These are phyloP conservation scores for Pachycephala philippinensis DNA, from an alignment of 2,113 vertebrate genomes.

Conservation along the genomic window DNA sequence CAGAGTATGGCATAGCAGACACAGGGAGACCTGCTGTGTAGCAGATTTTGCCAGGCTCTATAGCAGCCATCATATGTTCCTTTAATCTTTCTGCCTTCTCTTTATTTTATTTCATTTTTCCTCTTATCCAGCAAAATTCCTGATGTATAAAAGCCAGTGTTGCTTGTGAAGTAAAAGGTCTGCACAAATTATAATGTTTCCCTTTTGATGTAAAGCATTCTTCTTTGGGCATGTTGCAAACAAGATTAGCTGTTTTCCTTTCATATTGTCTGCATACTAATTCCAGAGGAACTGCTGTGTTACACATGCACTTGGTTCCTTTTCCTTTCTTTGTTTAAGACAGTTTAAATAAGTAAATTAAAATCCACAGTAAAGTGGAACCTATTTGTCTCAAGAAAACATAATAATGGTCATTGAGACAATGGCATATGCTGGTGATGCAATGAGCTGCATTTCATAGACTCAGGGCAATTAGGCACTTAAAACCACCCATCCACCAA, in stretches of 20 bases:
- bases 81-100: conserved; percentile 4
- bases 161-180: conserved; percentile 31
- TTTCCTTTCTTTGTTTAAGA: neutral
- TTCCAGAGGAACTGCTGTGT: neutral
- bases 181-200: conserved; percentile 26
- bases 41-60: conserved; percentile 21
- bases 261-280: conserved; percentile 16
- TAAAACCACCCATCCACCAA: neutral
- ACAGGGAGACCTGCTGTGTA: conserved; percentile 1
- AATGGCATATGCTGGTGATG: neutral
- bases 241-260: neutral
- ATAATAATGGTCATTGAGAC: neutral
- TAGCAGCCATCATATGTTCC: neutral
- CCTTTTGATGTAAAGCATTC: neutral
- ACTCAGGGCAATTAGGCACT: neutral
- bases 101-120: neutral
- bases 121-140: neutral
- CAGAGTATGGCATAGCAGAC: neutral
- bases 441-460: neutral
- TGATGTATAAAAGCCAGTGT: neutral
- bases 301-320: neutral
- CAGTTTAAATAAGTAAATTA: neutral
- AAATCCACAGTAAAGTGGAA: neutral
- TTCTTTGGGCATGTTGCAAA: neutral
- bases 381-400: neutral